Evolutionary conservation across 2,797 vertebrate species (phyloP).

Genomic region (Rhincodon typus): DNA sequence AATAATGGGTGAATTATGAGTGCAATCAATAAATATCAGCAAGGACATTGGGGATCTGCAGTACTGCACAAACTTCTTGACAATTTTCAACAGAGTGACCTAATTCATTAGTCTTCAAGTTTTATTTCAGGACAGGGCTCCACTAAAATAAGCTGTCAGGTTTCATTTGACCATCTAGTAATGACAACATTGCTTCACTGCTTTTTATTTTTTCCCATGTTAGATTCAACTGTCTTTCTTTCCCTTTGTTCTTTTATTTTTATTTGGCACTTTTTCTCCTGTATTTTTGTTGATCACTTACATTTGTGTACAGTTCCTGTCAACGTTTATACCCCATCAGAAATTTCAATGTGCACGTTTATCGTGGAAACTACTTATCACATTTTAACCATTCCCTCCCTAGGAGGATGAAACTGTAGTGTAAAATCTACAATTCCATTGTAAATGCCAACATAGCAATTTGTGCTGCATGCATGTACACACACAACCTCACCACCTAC

Average conservation of each 20-base stretch:
- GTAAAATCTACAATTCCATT: background rate
- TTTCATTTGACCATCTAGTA: background rate
- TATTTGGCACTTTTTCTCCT: background rate
- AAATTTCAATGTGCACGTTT: background rate
- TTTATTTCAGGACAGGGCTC: background rate
- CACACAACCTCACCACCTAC: too few relatives aligned
- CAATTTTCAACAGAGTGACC: background rate
- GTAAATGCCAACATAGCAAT: background rate
- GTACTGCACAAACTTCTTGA: background rate
- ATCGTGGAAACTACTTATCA: background rate
- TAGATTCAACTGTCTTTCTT: background rate
- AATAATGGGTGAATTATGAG: background rate
- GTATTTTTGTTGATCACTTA: background rate
- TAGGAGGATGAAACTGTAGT: background rate
- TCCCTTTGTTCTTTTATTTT: background rate
- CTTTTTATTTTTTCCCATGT: background rate
- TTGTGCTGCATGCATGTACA: too few relatives aligned
- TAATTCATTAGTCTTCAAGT: background rate
- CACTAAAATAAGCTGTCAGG: background rate
- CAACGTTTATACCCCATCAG: background rate
- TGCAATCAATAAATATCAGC: background rate
- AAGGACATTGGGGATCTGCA: background rate
- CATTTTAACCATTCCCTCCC: background rate
- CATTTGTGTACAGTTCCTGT: background rate
- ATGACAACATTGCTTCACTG: background rate